A percentile compares a stretch with the other conserved stretches of the same genome.
phyloP scores from a whole-genome alignment of 2,888 invertebrate genomes.

The Rambutsinella grinnellia region DNA sequence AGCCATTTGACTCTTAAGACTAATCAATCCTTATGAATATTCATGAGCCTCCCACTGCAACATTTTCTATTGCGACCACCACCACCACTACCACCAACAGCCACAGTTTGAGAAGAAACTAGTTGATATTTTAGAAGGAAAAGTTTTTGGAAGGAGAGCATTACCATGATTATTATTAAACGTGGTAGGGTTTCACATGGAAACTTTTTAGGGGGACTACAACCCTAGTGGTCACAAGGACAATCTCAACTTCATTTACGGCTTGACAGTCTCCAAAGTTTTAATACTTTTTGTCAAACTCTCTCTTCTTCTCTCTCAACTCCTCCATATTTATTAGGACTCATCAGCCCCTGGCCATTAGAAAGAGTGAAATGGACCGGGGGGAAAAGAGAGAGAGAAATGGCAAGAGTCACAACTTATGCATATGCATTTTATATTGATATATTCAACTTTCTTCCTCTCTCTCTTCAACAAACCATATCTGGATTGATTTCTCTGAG shows the following conservation, averaged over 20 bases:
- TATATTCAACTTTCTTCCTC: neutral
- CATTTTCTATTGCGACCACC: constrained; percentile 16
- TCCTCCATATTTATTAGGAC: constrained; percentile 10
- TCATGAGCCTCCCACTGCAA: constrained; percentile 40
- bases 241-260: constrained; percentile 54
- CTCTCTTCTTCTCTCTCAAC: constrained; percentile 12
- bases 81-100: neutral
- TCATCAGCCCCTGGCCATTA: constrained; percentile 33
- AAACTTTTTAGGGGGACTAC: neutral
- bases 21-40: constrained; percentile 58
- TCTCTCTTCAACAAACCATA: neutral
- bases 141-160: constrained; percentile 1
- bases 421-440: constrained; percentile 30
- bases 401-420: constrained; percentile 22
- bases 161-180: constrained; percentile 7
- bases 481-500: constrained; percentile 53
- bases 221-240: constrained; percentile 50
- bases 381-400: too few species aligned
- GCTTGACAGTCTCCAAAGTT: constrained; percentile 45
- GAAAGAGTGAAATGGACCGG: constrained; percentile 35
- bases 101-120: neutral
- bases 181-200: neutral
- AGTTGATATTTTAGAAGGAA: neutral
- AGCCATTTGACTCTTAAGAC: constrained; percentile 53
- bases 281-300: constrained; percentile 43